Base-by-base conservation (phyloP, 2,113 vertebrate species). In the Sinosuthora webbiana region DNA sequence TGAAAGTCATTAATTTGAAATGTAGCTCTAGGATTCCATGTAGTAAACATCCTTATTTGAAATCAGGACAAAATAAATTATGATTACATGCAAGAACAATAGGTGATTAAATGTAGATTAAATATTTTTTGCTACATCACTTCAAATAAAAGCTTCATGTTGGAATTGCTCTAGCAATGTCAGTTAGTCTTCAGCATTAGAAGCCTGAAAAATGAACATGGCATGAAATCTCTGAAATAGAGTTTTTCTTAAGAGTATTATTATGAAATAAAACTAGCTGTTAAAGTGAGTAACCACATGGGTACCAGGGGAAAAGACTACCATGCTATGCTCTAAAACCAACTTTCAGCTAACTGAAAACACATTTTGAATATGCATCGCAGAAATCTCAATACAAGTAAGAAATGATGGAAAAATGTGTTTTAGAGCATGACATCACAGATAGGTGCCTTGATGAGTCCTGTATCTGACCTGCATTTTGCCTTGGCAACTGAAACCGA, bases 21-120 rank as follows among this genome's bases (percentile, higher is more conserved):
- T 27, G 5, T 31, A 89, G 11, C 20, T 16, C 15, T 20, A 45
- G 13, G 35, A 79, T 87, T 94, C 78, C 33, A 15, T 42, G 24
- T 50, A 11, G 25, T 31, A 94, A 94, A 30, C 7, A 63, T 52
- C 15, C 11, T 2, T 74, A 5, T 53, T 78, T 84, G 53, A 89
- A 83, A 83, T 83, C 17, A 70, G 69, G 42, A 33, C 19, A 24
- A 92, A 89, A 79, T 70, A 94, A 89, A 59, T 71, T 37, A 64
- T 78, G 15, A 24, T 65, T 53, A 63, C 4, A 44, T 93, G 25
- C 11, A 45, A 67, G 50, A 89, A 56, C 4, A 87, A 64, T 13
- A 50, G 16, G 13, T 79, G 33, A 93, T 75, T 75, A 88, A 73
- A 94, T 88, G 65, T 59, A 93, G 18, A 87, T 76, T 67, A 17